Base-by-base conservation (phyloP, 2,888 invertebrate species). In the Aporophyla lueneburgensis region DNA sequence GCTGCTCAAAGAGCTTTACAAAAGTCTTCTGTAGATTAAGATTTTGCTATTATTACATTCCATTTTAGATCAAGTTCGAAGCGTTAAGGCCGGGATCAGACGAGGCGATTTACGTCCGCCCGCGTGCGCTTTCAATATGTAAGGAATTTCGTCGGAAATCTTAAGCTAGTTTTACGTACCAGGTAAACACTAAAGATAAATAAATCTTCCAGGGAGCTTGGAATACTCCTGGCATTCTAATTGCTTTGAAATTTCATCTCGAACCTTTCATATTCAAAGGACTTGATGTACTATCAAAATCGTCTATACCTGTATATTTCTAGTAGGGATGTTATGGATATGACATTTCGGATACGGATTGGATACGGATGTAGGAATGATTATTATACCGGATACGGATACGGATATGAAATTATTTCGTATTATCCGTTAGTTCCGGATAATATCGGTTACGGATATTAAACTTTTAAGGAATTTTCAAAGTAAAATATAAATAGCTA, bases 1-100 rank as follows among this genome's bases (percentile, higher is more conserved):
- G 40, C 14, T 43, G 19, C 59, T 58, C 21, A 53, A 43, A 46
- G 10, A 53, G 14, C n/a, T 65, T 63, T 68, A 24, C 16, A 59
- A 68, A 33, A 33, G 43, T n/a, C 12, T 2, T 40, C 24, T 66
- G 46, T 46, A 66, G 59, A 76, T 58, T 53, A 49, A 49, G 24
- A 65, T 69, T 80, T 46, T 27, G 24, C 21, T 61, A 33, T 69
- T 61, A 33, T 69, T 43, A 74, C n/a, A 54, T 65, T 59, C 56
- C 40, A 58, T 80, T 62, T 56, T n/a, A 53, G 21, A 63, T 53
- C 43, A 54, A 54, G 14, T 63, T 65, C 5, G 1, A 27, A 56
- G 21, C 19, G 3, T 73, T 53, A 56, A 24, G 27, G 40, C n/a
- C 67, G n/a, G 27, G 51, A n/a, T 56, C 51, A 51, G 54, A 62